Percentiles rank a stretch among this genome's conserved stretches.
Conservation (phyloP, 2,113 vertebrate species). For the Macrotis lagotis region DNA sequence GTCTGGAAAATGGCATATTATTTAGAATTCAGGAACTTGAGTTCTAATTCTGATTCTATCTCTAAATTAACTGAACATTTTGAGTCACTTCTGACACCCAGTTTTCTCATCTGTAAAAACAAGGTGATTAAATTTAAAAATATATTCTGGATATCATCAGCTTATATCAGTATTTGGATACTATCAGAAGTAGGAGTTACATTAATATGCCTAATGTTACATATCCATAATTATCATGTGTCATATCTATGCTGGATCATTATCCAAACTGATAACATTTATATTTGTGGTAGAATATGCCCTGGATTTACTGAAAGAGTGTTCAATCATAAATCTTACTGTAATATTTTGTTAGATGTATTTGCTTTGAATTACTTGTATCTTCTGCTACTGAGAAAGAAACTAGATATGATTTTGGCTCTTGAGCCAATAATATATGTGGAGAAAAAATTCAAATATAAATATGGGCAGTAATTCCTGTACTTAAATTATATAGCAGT, state of each 20-base stretch:
- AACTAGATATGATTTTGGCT: background rate
- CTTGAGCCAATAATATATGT: background rate
- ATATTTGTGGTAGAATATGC: background rate
- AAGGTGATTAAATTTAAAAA: background rate
- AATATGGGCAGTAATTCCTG: background rate
- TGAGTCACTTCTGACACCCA: background rate
- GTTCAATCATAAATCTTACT: background rate
- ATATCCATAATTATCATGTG: background rate
- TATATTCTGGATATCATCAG: background rate
- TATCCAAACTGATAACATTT: background rate
- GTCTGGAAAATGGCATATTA: background rate
- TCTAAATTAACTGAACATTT: background rate
- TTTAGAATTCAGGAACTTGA: background rate
- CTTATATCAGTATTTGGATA: background rate
- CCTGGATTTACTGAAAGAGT: background rate
- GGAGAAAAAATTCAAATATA: background rate
- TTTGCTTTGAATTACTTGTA: background rate
- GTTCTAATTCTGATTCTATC: background rate
- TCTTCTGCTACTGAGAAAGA: background rate
- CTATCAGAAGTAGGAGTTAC: background rate
- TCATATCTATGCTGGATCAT: background rate
- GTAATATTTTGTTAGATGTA: background rate
- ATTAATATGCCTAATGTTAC: background rate
- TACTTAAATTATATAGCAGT: background rate
- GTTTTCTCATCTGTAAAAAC: background rate